Evolutionary conservation across 2,888 invertebrate species (phyloP).

Genomic region (Pilophorus perplexus): DNA sequence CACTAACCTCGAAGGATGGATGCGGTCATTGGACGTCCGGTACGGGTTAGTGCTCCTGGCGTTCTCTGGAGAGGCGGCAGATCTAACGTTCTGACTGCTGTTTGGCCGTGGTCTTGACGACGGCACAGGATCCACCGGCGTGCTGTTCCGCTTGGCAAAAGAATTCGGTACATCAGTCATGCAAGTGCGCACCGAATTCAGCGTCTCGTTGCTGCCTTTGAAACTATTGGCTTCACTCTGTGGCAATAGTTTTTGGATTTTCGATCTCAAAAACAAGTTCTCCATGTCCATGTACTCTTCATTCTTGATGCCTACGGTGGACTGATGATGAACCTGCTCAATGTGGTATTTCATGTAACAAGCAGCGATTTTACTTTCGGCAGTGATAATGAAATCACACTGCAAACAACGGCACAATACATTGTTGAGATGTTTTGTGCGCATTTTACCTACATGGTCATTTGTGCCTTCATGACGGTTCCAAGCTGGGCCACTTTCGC

Average conservation of each 20-base stretch:
- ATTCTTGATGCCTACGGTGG: not conserved
- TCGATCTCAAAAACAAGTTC: not conserved
- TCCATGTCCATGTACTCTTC: not conserved
- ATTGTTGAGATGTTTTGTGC: not conserved
- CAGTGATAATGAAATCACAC: not conserved
- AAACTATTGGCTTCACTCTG: not conserved
- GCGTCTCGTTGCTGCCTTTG: not conserved
- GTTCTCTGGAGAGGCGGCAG: too few species aligned
- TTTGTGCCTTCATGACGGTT: too few species aligned
- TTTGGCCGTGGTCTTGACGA: too few species aligned
- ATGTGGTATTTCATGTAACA: slow-evolving; percentile 10
- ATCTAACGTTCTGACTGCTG: too few species aligned
- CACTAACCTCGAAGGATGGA: too few species aligned
- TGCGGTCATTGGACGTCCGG: too few species aligned
- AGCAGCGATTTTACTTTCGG: not conserved
- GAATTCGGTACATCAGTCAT: not conserved
- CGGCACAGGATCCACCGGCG: too few species aligned
- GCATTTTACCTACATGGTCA: not conserved
- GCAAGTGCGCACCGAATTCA: not conserved
- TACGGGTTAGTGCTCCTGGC: not conserved
- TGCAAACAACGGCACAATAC: not conserved
- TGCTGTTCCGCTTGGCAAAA: not conserved
- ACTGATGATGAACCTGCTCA: not conserved
- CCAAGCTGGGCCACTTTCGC: too few species aligned
- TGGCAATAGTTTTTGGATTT: not conserved